Evolutionary conservation across 2,888 invertebrate species (phyloP).

Genomic region (Bhutanitis thaidina): DNA sequence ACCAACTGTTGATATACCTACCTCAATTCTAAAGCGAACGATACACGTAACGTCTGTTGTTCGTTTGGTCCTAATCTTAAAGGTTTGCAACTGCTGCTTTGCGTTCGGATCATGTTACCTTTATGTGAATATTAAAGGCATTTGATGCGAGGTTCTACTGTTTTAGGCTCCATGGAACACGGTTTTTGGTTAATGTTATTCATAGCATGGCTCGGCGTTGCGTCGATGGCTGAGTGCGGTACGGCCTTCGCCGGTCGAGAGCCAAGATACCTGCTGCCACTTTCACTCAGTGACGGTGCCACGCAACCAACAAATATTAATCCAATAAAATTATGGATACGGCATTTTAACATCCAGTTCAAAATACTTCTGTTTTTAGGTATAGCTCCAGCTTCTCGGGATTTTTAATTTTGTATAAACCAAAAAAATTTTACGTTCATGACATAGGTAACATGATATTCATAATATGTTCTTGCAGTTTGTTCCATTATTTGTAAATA

Average conservation of each 20-base stretch:
- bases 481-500: too few relatives aligned
- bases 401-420: too few relatives aligned
- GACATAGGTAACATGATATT: too few relatives aligned
- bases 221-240: constrained; percentile 16
- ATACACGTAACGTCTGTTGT: neutral
- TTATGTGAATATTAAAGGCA: neutral
- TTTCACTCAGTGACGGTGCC: constrained; percentile 64
- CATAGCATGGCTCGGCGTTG: constrained; percentile 33
- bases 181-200: constrained; percentile 46
- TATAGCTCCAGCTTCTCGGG: too few relatives aligned
- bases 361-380: neutral
- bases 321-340: constrained; percentile 42
- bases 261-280: constrained; percentile 65
- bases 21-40: constrained; percentile 11
- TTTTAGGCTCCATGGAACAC: constrained; percentile 17
- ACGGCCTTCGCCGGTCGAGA: constrained; percentile 66
- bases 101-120: neutral
- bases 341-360: constrained; percentile 33
- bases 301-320: constrained; percentile 42
- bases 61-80: neutral
- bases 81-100: neutral
- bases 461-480: too few relatives aligned
- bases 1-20: constrained; percentile 4
- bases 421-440: too few relatives aligned
- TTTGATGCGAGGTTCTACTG: neutral